phyloP scores from a whole-genome alignment of 2,113 vertebrate species.

The Puntigrus tetrazona region DNA sequence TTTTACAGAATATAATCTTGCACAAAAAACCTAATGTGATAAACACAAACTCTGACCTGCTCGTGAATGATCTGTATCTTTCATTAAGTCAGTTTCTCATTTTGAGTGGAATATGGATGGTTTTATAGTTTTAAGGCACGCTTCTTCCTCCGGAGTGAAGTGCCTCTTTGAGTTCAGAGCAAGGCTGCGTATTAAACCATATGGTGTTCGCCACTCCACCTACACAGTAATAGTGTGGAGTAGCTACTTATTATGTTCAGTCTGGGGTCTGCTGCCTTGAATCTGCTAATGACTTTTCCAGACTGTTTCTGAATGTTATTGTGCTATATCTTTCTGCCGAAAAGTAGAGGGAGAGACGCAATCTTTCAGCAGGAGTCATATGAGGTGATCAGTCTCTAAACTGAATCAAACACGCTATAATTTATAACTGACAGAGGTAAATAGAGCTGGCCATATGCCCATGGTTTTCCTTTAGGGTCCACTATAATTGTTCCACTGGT shows the following conservation, averaged over 20 bases:
- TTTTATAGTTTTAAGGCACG: not conserved
- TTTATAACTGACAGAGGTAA: not conserved
- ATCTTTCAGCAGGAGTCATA: conserved; percentile 24
- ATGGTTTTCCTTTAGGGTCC: not conserved
- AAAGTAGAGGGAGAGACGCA: not conserved
- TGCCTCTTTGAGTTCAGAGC: conserved; percentile 17
- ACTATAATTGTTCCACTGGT: not conserved
- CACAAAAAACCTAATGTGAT: not conserved
- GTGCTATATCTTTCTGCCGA: conserved; percentile 11
- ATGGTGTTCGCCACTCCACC: conserved; percentile 46
- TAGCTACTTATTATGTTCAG: conserved; percentile 55
- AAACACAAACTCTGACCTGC: not conserved
- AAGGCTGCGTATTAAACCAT: conserved; percentile 41
- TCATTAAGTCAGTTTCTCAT: not conserved
- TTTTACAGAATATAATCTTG: not conserved
- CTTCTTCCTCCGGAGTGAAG: conserved; percentile 30
- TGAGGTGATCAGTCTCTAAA: conserved; percentile 12
- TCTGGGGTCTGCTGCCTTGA: conserved; percentile 46
- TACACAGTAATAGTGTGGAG: conserved; percentile 39
- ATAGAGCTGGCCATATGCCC: not conserved
- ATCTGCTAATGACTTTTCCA: conserved; percentile 52
- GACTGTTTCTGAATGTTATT: conserved; percentile 38
- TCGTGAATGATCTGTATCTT: not conserved
- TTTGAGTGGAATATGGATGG: not conserved
- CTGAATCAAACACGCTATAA: not conserved